Evolutionary conservation across 2,888 invertebrate species (phyloP).

Genomic region (Dynastes tityus): DNA sequence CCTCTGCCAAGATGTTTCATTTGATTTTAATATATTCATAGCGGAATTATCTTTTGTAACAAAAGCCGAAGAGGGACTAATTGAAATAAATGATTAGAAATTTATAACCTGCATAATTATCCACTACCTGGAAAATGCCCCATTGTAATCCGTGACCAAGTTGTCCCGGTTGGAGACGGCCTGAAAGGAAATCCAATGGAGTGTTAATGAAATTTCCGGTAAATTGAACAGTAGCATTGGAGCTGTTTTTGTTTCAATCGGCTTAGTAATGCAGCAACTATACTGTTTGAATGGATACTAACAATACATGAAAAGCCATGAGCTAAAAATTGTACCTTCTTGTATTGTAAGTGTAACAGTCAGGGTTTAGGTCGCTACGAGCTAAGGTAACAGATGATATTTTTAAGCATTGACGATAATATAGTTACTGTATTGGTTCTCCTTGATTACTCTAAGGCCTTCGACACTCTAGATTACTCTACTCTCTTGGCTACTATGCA

Average conservation of each 20-base stretch:
- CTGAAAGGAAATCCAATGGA: slow-evolving; percentile 14
- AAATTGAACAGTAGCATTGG: slow-evolving; percentile 14
- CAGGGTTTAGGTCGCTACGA: too few species aligned
- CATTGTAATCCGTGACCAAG: background rate
- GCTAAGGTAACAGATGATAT: too few species aligned
- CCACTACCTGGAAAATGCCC: background rate
- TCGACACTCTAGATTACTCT: too few species aligned
- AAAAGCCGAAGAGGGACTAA: background rate
- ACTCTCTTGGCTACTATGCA: too few species aligned
- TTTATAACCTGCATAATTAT: background rate
- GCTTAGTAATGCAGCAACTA: background rate
- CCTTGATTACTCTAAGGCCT: too few species aligned
- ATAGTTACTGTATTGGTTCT: too few species aligned
- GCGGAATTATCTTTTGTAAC: background rate
- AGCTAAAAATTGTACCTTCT: too few species aligned
- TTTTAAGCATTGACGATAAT: too few species aligned
- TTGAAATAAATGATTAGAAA: slow-evolving; percentile 8
- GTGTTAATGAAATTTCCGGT: slow-evolving; percentile 34
- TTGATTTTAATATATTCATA: background rate
- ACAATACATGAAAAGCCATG: too few species aligned
- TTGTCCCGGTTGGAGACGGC: background rate
- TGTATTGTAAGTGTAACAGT: too few species aligned
- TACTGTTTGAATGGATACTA: too few species aligned
- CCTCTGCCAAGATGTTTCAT: background rate
- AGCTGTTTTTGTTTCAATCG: background rate